These are phyloP conservation scores for Nibea albiflora DNA, from an alignment of 2,113 vertebrate species.

Conservation along the genomic window DNA sequence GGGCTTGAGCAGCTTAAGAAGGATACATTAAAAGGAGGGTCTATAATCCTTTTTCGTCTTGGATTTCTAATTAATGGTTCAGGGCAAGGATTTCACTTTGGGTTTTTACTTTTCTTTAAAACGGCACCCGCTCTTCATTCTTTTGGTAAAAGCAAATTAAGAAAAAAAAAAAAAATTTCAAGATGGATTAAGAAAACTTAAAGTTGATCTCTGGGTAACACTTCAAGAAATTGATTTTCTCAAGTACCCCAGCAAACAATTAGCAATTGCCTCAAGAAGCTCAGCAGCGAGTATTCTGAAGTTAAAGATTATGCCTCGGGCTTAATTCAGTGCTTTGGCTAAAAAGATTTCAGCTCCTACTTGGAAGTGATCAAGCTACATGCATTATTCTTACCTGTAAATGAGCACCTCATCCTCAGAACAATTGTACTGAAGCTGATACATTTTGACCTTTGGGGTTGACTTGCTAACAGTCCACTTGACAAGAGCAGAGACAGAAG, in stretches of 20 bases:
- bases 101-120: slow-evolving; percentile 42
- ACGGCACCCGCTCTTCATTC: slow-evolving; percentile 11
- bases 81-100: slow-evolving; percentile 64
- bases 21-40: slow-evolving; percentile 59
- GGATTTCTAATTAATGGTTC: slow-evolving; percentile 73
- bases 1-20: slow-evolving; percentile 64
- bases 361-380: neutral
- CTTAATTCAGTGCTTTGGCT: slow-evolving; percentile 14
- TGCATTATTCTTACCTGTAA: slow-evolving; percentile 89
- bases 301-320: slow-evolving; percentile 7
- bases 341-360: neutral
- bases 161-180: slow-evolving; percentile 15
- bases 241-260: slow-evolving; percentile 34
- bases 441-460: slow-evolving; percentile 97
- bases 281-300: neutral
- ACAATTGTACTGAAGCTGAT: slow-evolving; percentile 98
- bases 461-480: slow-evolving; percentile 96
- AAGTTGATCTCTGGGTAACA: slow-evolving; percentile 32
- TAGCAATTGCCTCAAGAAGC: slow-evolving; percentile 9
- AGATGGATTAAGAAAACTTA: slow-evolving; percentile 53
- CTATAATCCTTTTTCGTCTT: slow-evolving; percentile 67
- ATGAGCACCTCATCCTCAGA: slow-evolving; percentile 97
- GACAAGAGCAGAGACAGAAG: slow-evolving; percentile 91
- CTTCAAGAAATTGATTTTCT: slow-evolving; percentile 41
- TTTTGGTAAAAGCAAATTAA: slow-evolving; percentile 30